A percentile compares a stretch with the other conserved stretches of the same genome.
These are phyloP conservation scores for Oreamnos americanus DNA, from an alignment of 2,113 vertebrate genomes.

Conservation along the genomic window DNA sequence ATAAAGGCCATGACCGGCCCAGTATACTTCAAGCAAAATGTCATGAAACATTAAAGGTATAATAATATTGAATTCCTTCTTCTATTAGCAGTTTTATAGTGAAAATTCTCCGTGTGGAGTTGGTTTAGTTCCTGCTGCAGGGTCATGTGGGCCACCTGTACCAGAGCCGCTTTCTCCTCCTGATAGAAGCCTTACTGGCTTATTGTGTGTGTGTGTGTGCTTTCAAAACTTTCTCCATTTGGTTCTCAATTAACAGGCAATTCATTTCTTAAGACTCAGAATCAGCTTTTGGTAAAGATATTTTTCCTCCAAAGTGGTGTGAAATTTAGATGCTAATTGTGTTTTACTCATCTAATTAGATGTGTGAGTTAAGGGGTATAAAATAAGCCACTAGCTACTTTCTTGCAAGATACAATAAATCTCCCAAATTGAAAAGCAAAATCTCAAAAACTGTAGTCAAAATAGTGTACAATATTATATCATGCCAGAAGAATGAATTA, in stretches of 20 bases:
- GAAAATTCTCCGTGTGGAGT: not conserved
- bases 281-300: conserved; percentile 1
- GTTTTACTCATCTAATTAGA: conserved; percentile 60
- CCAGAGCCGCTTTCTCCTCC: not conserved
- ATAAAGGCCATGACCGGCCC: not conserved
- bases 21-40: not conserved
- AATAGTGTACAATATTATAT: conserved; percentile 21
- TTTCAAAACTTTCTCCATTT: not conserved
- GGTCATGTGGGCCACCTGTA: not conserved
- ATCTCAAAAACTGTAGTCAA: conserved; percentile 1
- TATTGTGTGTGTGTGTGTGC: not conserved
- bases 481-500: conserved; percentile 1
- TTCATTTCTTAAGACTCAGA: not conserved
- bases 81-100: not conserved
- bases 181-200: not conserved
- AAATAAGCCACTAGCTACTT: conserved; percentile 23
- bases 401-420: conserved; percentile 12
- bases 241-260: not conserved
- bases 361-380: conserved; percentile 26
- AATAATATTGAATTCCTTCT: conserved; percentile 22
- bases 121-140: not conserved
- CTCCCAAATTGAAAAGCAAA: conserved; percentile 22
- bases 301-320: not conserved
- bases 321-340: conserved; percentile 51
- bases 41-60: not conserved